phyloP scores from a whole-genome alignment of 2,888 invertebrate species.

The Scelioninae gen. 2 region DNA sequence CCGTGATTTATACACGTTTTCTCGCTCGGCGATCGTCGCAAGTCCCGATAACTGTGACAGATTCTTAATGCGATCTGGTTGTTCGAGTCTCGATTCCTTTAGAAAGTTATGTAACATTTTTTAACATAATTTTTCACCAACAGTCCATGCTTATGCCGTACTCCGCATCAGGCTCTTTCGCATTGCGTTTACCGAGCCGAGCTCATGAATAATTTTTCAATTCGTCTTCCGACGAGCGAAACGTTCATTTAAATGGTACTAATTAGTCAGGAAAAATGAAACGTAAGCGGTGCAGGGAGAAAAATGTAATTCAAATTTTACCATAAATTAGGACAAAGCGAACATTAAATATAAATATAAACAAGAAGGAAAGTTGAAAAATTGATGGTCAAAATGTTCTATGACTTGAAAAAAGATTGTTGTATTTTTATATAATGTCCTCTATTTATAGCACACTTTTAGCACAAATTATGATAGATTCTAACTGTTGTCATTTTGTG shows the following conservation, averaged over 20 bases:
- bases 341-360: too few relatives aligned
- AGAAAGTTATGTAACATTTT: slow-evolving; percentile 49
- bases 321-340: too few relatives aligned
- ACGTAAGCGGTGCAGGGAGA: too few relatives aligned
- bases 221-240: slow-evolving; percentile 8
- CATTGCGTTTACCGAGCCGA: slow-evolving; percentile 10
- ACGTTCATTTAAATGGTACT: not conserved
- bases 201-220: slow-evolving; percentile 18
- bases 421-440: too few relatives aligned
- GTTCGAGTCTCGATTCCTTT: slow-evolving; percentile 31
- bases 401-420: too few relatives aligned
- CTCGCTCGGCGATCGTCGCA: slow-evolving; percentile 15
- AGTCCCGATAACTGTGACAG: slow-evolving; percentile 39
- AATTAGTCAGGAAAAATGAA: not conserved
- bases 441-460: too few relatives aligned
- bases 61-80: slow-evolving; percentile 46
- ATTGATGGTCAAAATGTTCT: too few relatives aligned
- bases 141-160: slow-evolving; percentile 19
- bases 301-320: too few relatives aligned
- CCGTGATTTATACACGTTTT: slow-evolving; percentile 45
- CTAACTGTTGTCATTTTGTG: too few relatives aligned
- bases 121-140: slow-evolving; percentile 29
- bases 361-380: too few relatives aligned
- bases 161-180: slow-evolving; percentile 16
- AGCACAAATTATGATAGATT: too few relatives aligned